Evolutionary conservation across 1,140 invertebrate genomes (phyloP), one percentile per base, ranked within the genome.

Genomic region (Rhagoletis zephyria): DNA sequence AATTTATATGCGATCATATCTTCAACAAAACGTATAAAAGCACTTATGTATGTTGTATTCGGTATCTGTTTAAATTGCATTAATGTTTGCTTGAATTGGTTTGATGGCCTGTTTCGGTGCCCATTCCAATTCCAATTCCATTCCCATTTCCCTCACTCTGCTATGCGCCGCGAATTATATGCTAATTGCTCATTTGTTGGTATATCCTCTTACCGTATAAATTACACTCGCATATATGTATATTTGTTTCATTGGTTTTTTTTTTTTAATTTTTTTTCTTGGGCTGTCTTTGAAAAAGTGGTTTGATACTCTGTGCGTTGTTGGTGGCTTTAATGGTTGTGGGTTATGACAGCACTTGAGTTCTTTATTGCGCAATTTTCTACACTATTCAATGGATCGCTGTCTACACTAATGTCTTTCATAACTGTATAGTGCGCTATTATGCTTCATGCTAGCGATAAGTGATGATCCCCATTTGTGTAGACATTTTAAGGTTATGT

Each of bases 1-100:
- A 81, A 81, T 81, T 81, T 81, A 81, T 81, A 81, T 56, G 48
- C 48, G 74, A 81, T 81, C 74, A 81, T 81, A 81, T 81, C 74
- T 81, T 81, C 16, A 7, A 81, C 48, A 81, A 81, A 81, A 81
- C 14, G 74, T 7, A 81, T 42, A 81, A 81, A 81, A 81, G 74
- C 74, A 81, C 74, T 81, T 81, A 81, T 7, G 12, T 5, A 63
- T 56, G n/a, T 56, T 56, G 45, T 81, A 56, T 19, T 56, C 19
- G 48, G 48, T 81, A 81, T 81, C 74, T 56, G 45, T 81, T 56
- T 81, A 56, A 30, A 51, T 59, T 81, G 45, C 48, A 81, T 81
- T 81, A 19, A 81, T 81, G 51, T 12, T 30, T 30, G 74, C 48
- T 81, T 6, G 19, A n/a, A 81, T 19, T 81, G 48, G 42, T 81